These are phyloP conservation scores for Synanceia verrucosa DNA, from an alignment of 2,797 vertebrate species.

Conservation along the genomic window DNA sequence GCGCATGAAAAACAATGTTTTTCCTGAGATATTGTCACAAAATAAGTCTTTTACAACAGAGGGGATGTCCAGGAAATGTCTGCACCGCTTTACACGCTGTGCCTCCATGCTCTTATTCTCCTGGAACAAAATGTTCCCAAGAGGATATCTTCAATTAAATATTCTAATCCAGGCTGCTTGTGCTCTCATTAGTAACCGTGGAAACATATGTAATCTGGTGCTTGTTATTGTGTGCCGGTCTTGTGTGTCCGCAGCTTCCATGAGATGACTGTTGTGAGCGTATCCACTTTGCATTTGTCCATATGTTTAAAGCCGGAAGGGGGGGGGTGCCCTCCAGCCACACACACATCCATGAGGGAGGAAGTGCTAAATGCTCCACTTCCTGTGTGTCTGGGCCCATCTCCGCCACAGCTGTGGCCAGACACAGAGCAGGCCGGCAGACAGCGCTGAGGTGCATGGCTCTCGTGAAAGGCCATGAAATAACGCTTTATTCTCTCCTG, in stretches of 20 bases:
- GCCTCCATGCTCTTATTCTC: slow-evolving; percentile 1
- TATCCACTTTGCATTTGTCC: slow-evolving; percentile 31
- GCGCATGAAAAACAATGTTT: not conserved
- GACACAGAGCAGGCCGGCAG: slow-evolving; percentile 63
- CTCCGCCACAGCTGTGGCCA: slow-evolving; percentile 56
- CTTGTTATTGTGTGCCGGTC: slow-evolving; percentile 41
- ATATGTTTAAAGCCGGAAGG: slow-evolving; percentile 33
- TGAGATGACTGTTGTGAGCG: slow-evolving; percentile 23
- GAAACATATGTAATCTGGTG: slow-evolving; percentile 62
- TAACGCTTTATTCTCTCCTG: slow-evolving; percentile 51
- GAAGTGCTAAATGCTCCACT: slow-evolving; percentile 72
- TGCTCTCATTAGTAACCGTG: slow-evolving; percentile 58
- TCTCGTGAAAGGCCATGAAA: slow-evolving; percentile 50
- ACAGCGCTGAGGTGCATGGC: slow-evolving; percentile 29
- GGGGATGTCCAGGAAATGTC: slow-evolving; percentile 1
- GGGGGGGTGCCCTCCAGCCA: slow-evolving; percentile 32
- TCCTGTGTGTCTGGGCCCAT: slow-evolving; percentile 64
- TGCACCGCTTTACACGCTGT: not conserved
- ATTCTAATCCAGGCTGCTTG: slow-evolving; percentile 49
- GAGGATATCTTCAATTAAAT: slow-evolving; percentile 47
- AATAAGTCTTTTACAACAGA: not conserved
- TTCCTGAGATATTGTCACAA: not conserved
- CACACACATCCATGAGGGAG: slow-evolving; percentile 47
- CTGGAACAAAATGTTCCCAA: slow-evolving; percentile 47
- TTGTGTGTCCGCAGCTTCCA: slow-evolving; percentile 21